Evolutionary conservation across 1,140 invertebrate species (phyloP), one percentile per base, ranked within the genome.

Genomic region (Diuraphis noxia): DNA sequence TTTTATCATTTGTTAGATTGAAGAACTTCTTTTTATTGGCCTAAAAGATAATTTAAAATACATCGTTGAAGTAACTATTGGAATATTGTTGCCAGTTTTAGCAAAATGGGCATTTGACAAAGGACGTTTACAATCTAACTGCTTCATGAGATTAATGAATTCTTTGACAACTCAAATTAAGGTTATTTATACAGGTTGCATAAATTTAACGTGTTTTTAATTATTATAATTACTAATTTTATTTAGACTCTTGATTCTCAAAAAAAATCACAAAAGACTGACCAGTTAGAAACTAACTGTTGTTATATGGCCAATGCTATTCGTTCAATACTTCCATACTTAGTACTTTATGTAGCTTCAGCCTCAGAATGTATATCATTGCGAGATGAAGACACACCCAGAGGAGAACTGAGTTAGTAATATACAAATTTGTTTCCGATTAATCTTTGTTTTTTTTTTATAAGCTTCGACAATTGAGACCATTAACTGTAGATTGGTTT

Each of bases 21-120:
- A 95, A 93, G 95, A 96, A 93, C 93, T 96, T 49, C 94, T 95
- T 0, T 93, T 96, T 56, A 94, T 94, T 36, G 94, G 94, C 41
- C 93, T 96, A 25, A 94, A 95, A 72, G 95, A 96, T 93, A 89
- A 93, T 10, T 94, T 94, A 79, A 92, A 94, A n/a, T 93, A 93
- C 91, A 95, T 96, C 34, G 93, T 95, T 6, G 94, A 95, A 43
- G 93, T 94, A 63, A 94, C 94, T 5, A 93, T 93, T 25, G 93
- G 94, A 81, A 92, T 95, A 52, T 93, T 96, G 86, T 93, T 96
- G 84, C 95, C 95, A 9, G 94, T 95, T 38, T 92, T 96, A 87
- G 96, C 96, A 0, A 94, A 95, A 92, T 97, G 96, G 96, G 95
- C 96, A 17, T 93, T 96, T 46, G 94, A 95, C 84, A 93, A 95